Percentiles rank a stretch among this genome's conserved stretches.
phyloP scores from a whole-genome alignment of 2,797 vertebrate genomes.

The Ctenochaetus hawaiiensis region DNA sequence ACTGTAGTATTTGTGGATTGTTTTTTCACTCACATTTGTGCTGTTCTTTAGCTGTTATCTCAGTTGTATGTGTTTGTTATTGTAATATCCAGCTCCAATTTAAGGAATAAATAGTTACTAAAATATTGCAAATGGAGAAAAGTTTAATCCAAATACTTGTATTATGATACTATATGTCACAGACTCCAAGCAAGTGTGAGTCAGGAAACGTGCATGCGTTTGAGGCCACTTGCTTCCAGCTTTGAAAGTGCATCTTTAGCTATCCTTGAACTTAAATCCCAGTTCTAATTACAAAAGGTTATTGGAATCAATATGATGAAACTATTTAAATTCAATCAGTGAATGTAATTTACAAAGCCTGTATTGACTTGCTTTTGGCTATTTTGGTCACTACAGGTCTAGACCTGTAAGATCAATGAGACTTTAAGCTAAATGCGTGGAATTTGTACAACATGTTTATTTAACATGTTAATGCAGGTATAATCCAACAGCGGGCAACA shows the following conservation, averaged over 20 bases:
- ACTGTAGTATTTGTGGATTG: constrained; percentile 7
- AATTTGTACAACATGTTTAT: neutral
- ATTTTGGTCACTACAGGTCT: neutral
- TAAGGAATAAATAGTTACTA: no score
- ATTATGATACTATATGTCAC: no score
- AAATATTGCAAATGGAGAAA: no score
- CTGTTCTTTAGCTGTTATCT: constrained; percentile 29
- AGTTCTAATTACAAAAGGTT: constrained; percentile 27
- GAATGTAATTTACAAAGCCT: constrained; percentile 18
- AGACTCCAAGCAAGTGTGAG: no score
- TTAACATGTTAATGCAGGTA: no score
- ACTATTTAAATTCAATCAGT: constrained; percentile 38
- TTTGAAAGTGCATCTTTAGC: neutral
- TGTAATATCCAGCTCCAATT: neutral
- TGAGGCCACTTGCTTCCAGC: no score
- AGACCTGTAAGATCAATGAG: constrained; percentile 23
- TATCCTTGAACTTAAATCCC: neutral
- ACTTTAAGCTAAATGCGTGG: constrained; percentile 18
- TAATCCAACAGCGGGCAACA: no score
- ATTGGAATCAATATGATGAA: constrained; percentile 25
- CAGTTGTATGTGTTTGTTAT: constrained; percentile 14
- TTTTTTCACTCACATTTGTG: constrained; percentile 14
- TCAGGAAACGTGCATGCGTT: no score
- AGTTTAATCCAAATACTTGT: no score
- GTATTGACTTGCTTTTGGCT: constrained; percentile 43